Conservation (phyloP, 2,797 vertebrate species). For the Hozukius guyotensis region DNA sequence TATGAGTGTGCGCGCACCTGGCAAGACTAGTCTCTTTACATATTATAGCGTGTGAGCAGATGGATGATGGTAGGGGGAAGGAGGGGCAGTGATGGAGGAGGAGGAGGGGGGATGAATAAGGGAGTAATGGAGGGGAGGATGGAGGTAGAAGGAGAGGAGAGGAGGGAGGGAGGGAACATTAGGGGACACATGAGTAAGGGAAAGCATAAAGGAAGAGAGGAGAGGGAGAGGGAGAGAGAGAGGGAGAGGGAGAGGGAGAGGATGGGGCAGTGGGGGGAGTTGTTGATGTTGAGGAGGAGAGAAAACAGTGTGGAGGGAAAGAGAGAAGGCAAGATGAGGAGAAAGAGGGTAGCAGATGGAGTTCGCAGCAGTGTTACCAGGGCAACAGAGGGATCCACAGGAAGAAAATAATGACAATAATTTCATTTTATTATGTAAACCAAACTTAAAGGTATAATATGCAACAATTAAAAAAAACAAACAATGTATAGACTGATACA, state of each 20-base stretch:
- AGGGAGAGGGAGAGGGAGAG: too few species aligned
- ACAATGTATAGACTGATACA: too few species aligned
- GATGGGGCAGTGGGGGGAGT: neutral
- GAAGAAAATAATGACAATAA: too few species aligned
- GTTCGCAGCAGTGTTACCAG: neutral
- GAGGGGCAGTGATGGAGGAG: slow-evolving; percentile 9
- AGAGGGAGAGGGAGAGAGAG: too few species aligned
- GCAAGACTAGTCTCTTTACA: slow-evolving; percentile 19
- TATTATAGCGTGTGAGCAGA: slow-evolving; percentile 49
- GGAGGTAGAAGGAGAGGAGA: neutral
- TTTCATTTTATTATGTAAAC: too few species aligned
- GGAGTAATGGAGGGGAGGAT: neutral
- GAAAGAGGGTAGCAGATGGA: slow-evolving; percentile 46
- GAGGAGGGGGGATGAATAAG: slow-evolving; percentile 9
- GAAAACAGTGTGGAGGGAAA: neutral
- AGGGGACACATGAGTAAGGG: neutral
- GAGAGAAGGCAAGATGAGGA: neutral
- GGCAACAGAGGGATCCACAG: too few species aligned
- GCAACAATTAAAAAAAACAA: too few species aligned
- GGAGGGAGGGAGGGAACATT: neutral
- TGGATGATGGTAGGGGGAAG: slow-evolving; percentile 46
- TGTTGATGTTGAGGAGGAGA: neutral
- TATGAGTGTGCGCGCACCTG: neutral
- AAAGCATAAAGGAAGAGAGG: neutral
- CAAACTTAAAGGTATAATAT: too few species aligned